Evolutionary conservation across 2,797 vertebrate species (phyloP).

Genomic region (Aldrovandia affinis): DNA sequence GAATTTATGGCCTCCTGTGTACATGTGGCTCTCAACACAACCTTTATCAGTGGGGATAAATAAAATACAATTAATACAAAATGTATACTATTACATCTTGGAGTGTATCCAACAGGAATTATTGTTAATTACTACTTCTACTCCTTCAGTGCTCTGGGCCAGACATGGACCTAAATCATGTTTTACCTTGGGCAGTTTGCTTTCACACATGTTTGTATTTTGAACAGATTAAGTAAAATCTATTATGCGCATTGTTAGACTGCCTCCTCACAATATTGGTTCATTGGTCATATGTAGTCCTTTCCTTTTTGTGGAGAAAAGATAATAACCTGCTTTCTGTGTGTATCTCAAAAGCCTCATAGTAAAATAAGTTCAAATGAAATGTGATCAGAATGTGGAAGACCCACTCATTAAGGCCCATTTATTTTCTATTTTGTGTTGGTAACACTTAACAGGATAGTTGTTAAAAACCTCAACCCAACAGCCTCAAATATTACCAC

Average conservation of each 20-base stretch:
- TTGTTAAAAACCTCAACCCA: no score
- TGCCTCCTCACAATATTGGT: background rate
- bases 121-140: slow-evolving; percentile 21
- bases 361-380: background rate
- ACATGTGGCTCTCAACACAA: background rate
- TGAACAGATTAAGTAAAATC: slow-evolving; percentile 33
- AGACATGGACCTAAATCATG: background rate
- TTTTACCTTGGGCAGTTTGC: background rate
- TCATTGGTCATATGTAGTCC: slow-evolving; percentile 5
- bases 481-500: no score
- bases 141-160: background rate
- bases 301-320: slow-evolving; percentile 2
- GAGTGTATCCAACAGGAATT: slow-evolving; percentile 36
- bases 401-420: background rate
- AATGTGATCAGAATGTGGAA: background rate
- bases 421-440: background rate
- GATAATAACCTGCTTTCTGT: background rate
- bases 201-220: slow-evolving; percentile 18
- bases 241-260: background rate
- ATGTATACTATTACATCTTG: slow-evolving; percentile 39
- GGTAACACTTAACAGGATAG: no score
- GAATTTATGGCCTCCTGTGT: background rate
- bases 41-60: slow-evolving; percentile 11
- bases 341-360: background rate
- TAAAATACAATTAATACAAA: slow-evolving; percentile 38